Evolutionary conservation across 1,140 invertebrate genomes (phyloP), one percentile per base, ranked within the genome.

Genomic region (Drosophila punjabiensis): DNA sequence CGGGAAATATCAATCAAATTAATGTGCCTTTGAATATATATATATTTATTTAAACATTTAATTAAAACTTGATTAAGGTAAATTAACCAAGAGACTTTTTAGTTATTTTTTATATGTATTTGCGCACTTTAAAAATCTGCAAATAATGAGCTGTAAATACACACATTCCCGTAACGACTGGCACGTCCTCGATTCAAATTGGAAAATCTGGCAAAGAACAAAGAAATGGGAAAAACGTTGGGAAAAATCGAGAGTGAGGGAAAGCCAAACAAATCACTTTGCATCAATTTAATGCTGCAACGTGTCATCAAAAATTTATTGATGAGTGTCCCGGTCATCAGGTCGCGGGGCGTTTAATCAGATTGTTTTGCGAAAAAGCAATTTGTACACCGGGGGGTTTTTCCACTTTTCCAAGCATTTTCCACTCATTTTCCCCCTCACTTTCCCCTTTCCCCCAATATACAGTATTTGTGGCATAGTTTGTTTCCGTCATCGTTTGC

Each of bases 221-320:
- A 33, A 43, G n/a, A 55, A 30, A 56, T 16, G 24, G 2, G n/a
- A 33, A 43, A 69, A 55, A 4, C 18, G n/a, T 20, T 3, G 9
- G 9, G 35, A 20, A 56, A 47, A 59, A 20, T 35, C 16, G 14
- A 11, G 6, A 10, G n/a, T 28, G 14, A n/a, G 20, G 37, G 43
- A 71, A 84, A 88, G 81, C 75, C 67, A 66, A 74, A 90, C 70
- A 89, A 89, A 89, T 89, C 75, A 79, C 67, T 62, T 18, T 68
- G 61, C 81, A 88, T 89, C 70, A 84, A 88, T 84, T 85, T 89
- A 63, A 76, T 69, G 76, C 69, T 37, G 52, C 60, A 85, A 47
- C 55, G 60, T 63, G 43, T 58, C 55, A 58, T 58, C 55, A 58
- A 58, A 58, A 78, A 85, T 85, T 24, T 84, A 89, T 88, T 89